phyloP scores from a whole-genome alignment of 2,888 invertebrate genomes.

The Chalcis sispes region DNA sequence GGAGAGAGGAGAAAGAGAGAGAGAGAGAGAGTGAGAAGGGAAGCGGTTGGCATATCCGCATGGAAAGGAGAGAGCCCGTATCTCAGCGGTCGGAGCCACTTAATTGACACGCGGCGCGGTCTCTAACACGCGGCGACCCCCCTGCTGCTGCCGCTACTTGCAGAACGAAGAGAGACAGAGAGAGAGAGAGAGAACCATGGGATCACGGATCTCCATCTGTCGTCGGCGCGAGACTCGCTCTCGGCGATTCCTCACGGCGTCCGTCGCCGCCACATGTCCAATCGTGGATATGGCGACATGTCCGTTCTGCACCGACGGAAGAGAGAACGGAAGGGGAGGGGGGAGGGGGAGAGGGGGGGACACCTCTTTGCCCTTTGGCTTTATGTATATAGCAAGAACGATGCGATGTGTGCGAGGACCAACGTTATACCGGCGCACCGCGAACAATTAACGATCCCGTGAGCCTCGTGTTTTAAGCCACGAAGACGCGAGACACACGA shows the following conservation, averaged over 20 bases:
- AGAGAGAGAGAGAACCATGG: constrained; percentile 28
- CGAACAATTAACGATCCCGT: no score
- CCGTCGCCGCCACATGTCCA: constrained; percentile 50
- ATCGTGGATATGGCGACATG: constrained; percentile 60
- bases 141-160: constrained; percentile 57
- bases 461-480: no score
- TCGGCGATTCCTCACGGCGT: constrained; percentile 60
- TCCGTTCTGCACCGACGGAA: not conserved
- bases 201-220: constrained; percentile 74
- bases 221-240: constrained; percentile 58
- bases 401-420: not conserved
- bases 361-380: constrained; percentile 5
- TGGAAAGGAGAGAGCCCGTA: constrained; percentile 69
- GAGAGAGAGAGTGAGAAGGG: constrained; percentile 18
- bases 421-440: no score
- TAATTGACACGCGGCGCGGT: constrained; percentile 75
- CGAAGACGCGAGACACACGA: no score
- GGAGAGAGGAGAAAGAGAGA: not conserved
- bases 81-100: constrained; percentile 74
- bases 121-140: constrained; percentile 75
- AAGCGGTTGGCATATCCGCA: constrained; percentile 41
- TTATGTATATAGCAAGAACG: not conserved
- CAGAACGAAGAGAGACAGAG: no score
- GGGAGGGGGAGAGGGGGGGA: not conserved
- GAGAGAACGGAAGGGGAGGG: not conserved